Evolutionary conservation across 92 coral and sea anemone genomes (phyloP), one percentile per base, ranked within the genome.

Genomic region (Actinostola sp.): DNA sequence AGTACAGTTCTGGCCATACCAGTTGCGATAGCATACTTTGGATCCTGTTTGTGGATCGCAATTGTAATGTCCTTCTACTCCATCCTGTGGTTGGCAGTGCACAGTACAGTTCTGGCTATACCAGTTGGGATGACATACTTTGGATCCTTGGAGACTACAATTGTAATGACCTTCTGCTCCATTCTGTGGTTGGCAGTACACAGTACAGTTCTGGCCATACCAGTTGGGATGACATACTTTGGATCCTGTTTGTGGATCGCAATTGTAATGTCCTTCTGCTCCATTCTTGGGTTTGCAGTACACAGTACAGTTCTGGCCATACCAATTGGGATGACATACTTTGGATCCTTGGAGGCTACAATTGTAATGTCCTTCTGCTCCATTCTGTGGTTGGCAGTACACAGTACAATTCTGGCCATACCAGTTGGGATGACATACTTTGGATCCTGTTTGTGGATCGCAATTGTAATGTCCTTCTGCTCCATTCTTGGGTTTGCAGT

Each of bases 1-100:
- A 8, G 67, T 63, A 27, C 96, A 90, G 32, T 67, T 34, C 6
- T 20, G 35, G 0, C 88, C 88, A 50, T 53, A 68, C 88, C 88
- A 82, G 25, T 63, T 63, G 24, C 13, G 23, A 30, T 44, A 31
- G 35, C 88, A 82, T 0, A 25, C 7, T 20, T 71, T 71, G 43
- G 24, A 25, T 5, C 85, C 85, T n/a, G n/a, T n/a, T 17, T 36
- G 6, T 36, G 6, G 4, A 36, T 11, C 11, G 42, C 42, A 36
- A 11, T 36, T 57, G 36, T 57, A 51, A 70, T 23, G 36, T 36
- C 32, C 63, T 39, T 25, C 54, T 41, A 26, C 8, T 15, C 46
- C 80, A 21, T 71, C 55, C 9, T 20, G 12, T 8, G 16, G 42
- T 58, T 38, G 36, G 39, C 86, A 81, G 26, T 31, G 29, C 35